Evolutionary conservation across 1,140 invertebrate genomes (phyloP), one percentile per base, ranked within the genome.

Genomic region (Habropoda laboriosa): DNA sequence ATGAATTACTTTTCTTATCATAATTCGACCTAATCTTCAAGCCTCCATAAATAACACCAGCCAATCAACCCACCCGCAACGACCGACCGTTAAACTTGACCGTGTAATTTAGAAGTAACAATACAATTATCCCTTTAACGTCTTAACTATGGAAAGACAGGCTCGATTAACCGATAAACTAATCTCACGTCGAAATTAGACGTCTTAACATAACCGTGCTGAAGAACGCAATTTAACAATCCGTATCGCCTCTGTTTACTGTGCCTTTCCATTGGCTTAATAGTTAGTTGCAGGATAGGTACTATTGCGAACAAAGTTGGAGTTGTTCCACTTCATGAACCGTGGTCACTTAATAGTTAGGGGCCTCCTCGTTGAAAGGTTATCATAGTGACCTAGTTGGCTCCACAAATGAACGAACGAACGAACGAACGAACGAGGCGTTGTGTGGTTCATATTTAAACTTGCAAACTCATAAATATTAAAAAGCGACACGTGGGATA

Each of bases 351-450:
- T 63, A 74, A 63, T 63, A 49, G 42, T 27, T 32, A 21, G 21
- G 24, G 16, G n/a, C n/a, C 16, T n/a, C 13, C 16, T 16, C n/a
- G 57, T 51, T 45, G 71, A 74, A 74, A 63, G 57, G 57, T 74
- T 63, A 74, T 74, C 58, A 51, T 61, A 61, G 32, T 38, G 57
- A 63, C 57, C 58, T 45, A 63, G 16, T 74, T 63, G 42, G 18
- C 27, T 13, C 21, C n/a, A 10, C 12, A 12, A 40, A 35, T 13
- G 16, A 57, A n/a, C 32, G 24, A 53, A 10, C 12, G 21, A 40
- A 35, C 21, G 16, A 57, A n/a, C 32, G 24, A 53, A 38, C 24
- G n/a, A 61, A 16, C 35, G 32, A 40, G 38, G 4, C 42, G 10
- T 13, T 6, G n/a, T n/a, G n/a, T n/a, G n/a, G 42, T 12, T 45